Percentiles rank a stretch among this genome's conserved stretches.
Evolutionary conservation across 2,888 invertebrate genomes (phyloP).

Genomic region (Drosophila cyrtoloma): DNA sequence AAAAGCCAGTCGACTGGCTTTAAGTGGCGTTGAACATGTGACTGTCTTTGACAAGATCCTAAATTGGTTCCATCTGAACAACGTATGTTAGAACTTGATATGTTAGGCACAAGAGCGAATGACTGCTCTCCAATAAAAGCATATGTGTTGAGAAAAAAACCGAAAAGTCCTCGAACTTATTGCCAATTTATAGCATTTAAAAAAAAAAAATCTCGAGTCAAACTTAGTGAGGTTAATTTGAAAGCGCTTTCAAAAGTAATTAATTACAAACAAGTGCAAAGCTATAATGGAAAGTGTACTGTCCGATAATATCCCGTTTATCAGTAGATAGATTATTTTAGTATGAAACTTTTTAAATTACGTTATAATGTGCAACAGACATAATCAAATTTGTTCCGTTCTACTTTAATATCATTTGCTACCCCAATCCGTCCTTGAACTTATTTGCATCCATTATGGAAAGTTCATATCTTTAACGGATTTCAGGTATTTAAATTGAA

Average conservation of each 20-base stretch:
- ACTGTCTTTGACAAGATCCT: conserved; percentile 6
- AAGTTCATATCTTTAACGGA: not conserved
- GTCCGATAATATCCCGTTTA: not conserved
- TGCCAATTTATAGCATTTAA: not conserved
- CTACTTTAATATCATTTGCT: not conserved
- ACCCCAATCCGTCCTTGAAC: not conserved
- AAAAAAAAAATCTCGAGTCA: not conserved
- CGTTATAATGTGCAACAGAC: not conserved
- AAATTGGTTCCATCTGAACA: conserved; percentile 6
- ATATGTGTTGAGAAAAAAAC: not conserved
- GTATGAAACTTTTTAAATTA: not conserved
- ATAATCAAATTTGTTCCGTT: not conserved
- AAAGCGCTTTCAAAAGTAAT: conserved; percentile 26
- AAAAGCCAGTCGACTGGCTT: conserved; percentile 35
- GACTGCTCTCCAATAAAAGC: not conserved
- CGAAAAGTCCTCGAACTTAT: not conserved
- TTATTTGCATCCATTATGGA: not conserved
- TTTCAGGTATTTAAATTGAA: not conserved
- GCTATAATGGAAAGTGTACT: not conserved
- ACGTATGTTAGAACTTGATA: not conserved
- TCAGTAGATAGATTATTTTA: not conserved
- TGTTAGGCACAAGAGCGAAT: not conserved
- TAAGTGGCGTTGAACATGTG: conserved; percentile 5
- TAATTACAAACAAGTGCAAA: conserved; percentile 19
- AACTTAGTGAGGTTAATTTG: conserved; percentile 17